phyloP scores from a whole-genome alignment of 1,140 invertebrate genomes.

The Bombus pascuorum region DNA sequence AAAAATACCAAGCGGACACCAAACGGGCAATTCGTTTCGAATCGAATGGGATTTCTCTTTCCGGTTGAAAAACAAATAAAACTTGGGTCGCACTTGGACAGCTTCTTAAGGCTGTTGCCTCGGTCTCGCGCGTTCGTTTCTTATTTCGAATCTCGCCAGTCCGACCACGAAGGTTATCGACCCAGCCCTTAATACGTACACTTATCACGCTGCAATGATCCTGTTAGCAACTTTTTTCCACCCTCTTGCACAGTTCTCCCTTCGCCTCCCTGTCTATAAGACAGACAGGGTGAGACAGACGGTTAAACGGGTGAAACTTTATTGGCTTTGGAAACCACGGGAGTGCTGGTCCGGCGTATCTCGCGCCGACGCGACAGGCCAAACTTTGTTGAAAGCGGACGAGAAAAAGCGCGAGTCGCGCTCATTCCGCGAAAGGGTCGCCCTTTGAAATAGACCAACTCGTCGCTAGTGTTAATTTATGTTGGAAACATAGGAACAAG shows the following conservation, averaged over 20 bases:
- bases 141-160: constrained; percentile 30
- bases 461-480: constrained; percentile 11
- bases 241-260: constrained; percentile 8
- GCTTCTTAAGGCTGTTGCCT: constrained; percentile 65
- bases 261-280: background rate
- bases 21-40: constrained; percentile 12
- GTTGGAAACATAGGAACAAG: background rate
- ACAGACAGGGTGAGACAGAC: constrained; percentile 55
- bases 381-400: constrained; percentile 44
- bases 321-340: constrained; percentile 79
- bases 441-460: constrained; percentile 2
- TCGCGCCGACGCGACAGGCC: constrained; percentile 23
- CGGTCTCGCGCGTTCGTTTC: constrained; percentile 25
- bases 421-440: background rate
- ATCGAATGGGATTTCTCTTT: constrained; percentile 32
- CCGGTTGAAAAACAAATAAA: constrained; percentile 52
- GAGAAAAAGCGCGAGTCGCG: constrained; percentile 7
- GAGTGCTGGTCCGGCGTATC: constrained; percentile 53
- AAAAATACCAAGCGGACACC: background rate
- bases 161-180: constrained; percentile 63
- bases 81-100: constrained; percentile 64
- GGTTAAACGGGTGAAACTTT: constrained; percentile 75
- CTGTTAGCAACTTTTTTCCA: constrained; percentile 76
- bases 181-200: constrained; percentile 78
- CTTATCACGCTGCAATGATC: constrained; percentile 80